Conservation (phyloP, 2,797 vertebrate species). For the Cossypha heuglini region DNA sequence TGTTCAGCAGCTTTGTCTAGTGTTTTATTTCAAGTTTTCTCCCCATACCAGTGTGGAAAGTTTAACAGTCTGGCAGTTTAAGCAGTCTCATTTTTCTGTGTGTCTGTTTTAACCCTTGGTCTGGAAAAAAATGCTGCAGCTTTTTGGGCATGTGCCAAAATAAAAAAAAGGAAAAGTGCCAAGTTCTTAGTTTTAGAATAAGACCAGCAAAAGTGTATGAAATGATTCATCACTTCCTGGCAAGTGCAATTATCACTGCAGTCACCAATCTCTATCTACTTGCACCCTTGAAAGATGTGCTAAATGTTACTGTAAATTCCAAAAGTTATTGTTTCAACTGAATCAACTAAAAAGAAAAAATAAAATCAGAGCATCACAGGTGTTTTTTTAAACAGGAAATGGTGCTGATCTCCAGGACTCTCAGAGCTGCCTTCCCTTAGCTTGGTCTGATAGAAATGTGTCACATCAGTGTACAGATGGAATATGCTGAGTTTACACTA, state of each 20-base stretch:
- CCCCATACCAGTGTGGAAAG: not conserved
- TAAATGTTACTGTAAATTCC: not conserved
- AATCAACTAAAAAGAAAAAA: not conserved
- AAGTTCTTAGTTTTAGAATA: slow-evolving; percentile 37
- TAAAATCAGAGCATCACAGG: not conserved
- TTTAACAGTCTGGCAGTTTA: not conserved
- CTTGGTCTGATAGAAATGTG: not conserved
- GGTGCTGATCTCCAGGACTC: not conserved
- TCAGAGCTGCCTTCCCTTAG: not conserved
- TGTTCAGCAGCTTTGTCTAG: not conserved
- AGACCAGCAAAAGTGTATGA: not conserved
- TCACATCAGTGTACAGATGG: not conserved
- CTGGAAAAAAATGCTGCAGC: not conserved
- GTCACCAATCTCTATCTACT: slow-evolving; percentile 9
- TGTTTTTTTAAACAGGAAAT: not conserved
- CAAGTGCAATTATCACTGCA: slow-evolving; percentile 36
- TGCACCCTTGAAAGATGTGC: not conserved
- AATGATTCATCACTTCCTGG: slow-evolving; percentile 52
- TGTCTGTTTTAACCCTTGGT: slow-evolving; percentile 15
- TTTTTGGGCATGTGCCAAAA: not conserved
- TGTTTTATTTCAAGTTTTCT: not conserved
- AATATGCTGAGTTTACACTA: not conserved
- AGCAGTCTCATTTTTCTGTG: not conserved
- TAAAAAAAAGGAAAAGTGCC: not conserved
- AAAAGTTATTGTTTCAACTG: not conserved